phyloP scores from a whole-genome alignment of 92 coral and sea anemone species.

The Montipora capitata region DNA sequence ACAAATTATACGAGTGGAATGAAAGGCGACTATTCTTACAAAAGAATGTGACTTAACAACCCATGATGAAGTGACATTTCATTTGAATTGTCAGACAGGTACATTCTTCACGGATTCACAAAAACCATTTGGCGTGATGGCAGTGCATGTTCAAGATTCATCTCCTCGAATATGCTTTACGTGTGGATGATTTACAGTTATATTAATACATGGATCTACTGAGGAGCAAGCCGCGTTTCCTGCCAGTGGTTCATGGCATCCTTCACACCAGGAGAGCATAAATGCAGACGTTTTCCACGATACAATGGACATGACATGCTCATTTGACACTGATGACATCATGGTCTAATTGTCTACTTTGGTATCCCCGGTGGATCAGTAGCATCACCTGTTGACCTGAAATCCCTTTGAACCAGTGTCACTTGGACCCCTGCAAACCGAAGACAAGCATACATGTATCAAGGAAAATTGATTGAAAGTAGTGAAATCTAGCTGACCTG shows the following conservation, averaged over 20 bases:
- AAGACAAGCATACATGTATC: background rate
- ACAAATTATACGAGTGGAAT: too few species aligned
- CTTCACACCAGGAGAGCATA: background rate
- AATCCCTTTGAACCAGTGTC: slow-evolving; percentile 43
- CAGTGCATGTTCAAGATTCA: too few species aligned
- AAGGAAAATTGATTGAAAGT: too few species aligned
- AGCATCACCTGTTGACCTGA: slow-evolving; percentile 9
- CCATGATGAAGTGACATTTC: too few species aligned
- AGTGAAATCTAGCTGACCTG: too few species aligned
- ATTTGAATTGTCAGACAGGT: too few species aligned
- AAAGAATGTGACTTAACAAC: too few species aligned
- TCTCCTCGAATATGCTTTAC: too few species aligned
- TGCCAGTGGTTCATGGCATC: background rate
- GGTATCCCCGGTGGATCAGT: background rate
- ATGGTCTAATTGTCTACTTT: background rate
- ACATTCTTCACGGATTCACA: too few species aligned
- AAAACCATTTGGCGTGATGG: too few species aligned
- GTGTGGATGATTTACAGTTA: background rate
- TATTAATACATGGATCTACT: background rate
- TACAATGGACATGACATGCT: background rate
- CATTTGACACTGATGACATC: background rate
- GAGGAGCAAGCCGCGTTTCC: background rate
- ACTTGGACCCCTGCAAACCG: slow-evolving; percentile 38
- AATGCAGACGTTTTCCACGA: background rate
- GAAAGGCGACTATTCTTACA: too few species aligned